Percentiles rank a stretch among this genome's conserved stretches.
Conservation (phyloP, 2,113 vertebrate genomes). For the Pollachius pollachius region DNA sequence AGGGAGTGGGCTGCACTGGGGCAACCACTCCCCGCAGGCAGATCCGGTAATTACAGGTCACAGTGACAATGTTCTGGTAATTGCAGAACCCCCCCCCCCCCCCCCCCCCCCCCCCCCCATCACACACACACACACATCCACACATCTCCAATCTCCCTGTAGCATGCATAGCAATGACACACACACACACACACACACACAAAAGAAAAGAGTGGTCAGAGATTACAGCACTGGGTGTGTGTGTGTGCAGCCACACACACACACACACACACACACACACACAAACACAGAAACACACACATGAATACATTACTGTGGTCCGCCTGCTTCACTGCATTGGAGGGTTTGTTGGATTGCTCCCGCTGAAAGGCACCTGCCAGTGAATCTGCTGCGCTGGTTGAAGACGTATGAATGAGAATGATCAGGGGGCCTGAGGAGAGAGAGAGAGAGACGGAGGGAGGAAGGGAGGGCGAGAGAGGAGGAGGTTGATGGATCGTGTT, state of each 20-base stretch:
- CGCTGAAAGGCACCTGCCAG: constrained; percentile 21
- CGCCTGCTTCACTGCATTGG: constrained; percentile 34
- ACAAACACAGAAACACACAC: too few relatives aligned
- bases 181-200: constrained; percentile 7
- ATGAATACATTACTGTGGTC: constrained; percentile 37
- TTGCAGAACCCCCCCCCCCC: constrained; percentile 58
- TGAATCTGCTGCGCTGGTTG: constrained; percentile 46
- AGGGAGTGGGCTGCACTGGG: constrained; percentile 56
- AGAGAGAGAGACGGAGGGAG: too few relatives aligned
- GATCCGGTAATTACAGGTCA: constrained; percentile 73
- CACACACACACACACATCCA: background rate
- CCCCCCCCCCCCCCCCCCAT: constrained; percentile 28
- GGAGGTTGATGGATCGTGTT: constrained; percentile 22
- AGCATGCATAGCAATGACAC: background rate
- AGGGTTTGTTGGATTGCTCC: constrained; percentile 37
- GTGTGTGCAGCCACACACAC: too few relatives aligned
- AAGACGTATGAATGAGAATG: constrained; percentile 30
- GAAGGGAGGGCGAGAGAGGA: constrained; percentile 3
- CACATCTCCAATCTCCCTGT: background rate
- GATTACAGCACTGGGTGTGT: too few relatives aligned
- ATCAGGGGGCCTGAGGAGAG: background rate
- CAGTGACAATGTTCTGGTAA: constrained; percentile 66
- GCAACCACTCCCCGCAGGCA: constrained; percentile 57
- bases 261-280: too few relatives aligned
- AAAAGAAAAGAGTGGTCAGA: too few relatives aligned